Evolutionary conservation across 1,140 invertebrate species (phyloP).

Genomic region (Drosophila tropicalis): DNA sequence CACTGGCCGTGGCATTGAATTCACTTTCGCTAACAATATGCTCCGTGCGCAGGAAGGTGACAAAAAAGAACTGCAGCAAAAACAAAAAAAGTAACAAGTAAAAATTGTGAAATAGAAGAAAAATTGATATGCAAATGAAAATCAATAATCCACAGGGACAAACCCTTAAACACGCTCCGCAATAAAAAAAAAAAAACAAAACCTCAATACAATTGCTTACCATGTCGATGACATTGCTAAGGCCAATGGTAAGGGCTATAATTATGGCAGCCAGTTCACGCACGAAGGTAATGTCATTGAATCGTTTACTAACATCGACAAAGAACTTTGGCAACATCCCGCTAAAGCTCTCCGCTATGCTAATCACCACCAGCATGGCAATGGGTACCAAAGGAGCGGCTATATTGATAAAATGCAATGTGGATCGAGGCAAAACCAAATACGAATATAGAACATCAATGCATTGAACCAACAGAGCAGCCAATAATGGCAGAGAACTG

Average conservation of each 20-base stretch:
- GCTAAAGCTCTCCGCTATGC: conserved; percentile 85
- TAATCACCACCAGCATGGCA: conserved; percentile 84
- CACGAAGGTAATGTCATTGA: conserved; percentile 85
- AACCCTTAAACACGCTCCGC: conserved; percentile 30
- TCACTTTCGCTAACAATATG: conserved; percentile 78
- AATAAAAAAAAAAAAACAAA: not conserved
- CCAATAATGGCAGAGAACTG: conserved; percentile 86
- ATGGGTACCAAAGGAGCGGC: conserved; percentile 84
- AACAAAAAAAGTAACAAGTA: conserved; percentile 25
- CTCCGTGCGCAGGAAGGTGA: conserved; percentile 75
- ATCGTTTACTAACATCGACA: conserved; percentile 84
- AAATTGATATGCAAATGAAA: conserved; percentile 29
- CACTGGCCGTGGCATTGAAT: conserved; percentile 67
- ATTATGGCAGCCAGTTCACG: conserved; percentile 85
- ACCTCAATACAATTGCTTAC: conserved; percentile 78
- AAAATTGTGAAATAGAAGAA: not conserved
- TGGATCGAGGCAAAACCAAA: conserved; percentile 84
- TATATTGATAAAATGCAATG: conserved; percentile 82
- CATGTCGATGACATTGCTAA: conserved; percentile 86
- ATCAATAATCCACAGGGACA: conserved; percentile 12
- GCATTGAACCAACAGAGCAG: conserved; percentile 86
- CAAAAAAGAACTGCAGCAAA: conserved; percentile 70
- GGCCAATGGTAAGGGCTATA: conserved; percentile 85
- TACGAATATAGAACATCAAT: conserved; percentile 85
- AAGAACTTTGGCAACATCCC: conserved; percentile 83